These are phyloP conservation scores for Malacosoma neustria DNA, from an alignment of 2,888 invertebrate genomes.

Conservation along the genomic window DNA sequence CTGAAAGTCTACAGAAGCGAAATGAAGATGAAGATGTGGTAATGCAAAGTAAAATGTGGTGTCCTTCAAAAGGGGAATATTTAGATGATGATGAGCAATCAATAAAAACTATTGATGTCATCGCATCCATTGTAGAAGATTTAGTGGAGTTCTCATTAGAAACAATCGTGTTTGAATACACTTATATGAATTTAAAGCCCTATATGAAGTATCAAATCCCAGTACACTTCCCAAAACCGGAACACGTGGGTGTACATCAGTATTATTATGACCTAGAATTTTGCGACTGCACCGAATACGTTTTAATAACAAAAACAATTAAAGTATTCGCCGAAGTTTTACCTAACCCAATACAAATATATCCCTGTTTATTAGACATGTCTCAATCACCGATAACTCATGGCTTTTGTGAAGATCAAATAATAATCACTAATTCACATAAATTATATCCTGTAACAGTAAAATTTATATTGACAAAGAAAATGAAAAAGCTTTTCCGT, in stretches of 20 bases:
- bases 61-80: conserved; percentile 7
- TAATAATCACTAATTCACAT: conserved; percentile 38
- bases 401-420: conserved; percentile 38
- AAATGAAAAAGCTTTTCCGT: conserved; percentile 42
- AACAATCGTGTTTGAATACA: conserved; percentile 37
- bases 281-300: conserved; percentile 24
- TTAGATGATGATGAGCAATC: conserved; percentile 9
- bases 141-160: conserved; percentile 35
- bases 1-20: conserved; percentile 27
- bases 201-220: conserved; percentile 24
- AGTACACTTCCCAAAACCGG: conserved; percentile 41
- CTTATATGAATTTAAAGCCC: conserved; percentile 29
- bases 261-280: conserved; percentile 41
- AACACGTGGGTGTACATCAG: conserved; percentile 47
- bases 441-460: conserved; percentile 31
- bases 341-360: conserved; percentile 42
- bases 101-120: conserved; percentile 17
- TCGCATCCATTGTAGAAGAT: conserved; percentile 25
- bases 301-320: conserved; percentile 28
- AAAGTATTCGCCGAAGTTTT: conserved; percentile 45
- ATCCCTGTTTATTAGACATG: conserved; percentile 49
- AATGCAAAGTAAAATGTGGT: conserved; percentile 16
- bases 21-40: conserved; percentile 19
- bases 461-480: conserved; percentile 39
- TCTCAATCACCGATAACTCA: conserved; percentile 29